Base-by-base conservation (phyloP, 1,140 invertebrate species). In the Zaprionus davidi region DNA sequence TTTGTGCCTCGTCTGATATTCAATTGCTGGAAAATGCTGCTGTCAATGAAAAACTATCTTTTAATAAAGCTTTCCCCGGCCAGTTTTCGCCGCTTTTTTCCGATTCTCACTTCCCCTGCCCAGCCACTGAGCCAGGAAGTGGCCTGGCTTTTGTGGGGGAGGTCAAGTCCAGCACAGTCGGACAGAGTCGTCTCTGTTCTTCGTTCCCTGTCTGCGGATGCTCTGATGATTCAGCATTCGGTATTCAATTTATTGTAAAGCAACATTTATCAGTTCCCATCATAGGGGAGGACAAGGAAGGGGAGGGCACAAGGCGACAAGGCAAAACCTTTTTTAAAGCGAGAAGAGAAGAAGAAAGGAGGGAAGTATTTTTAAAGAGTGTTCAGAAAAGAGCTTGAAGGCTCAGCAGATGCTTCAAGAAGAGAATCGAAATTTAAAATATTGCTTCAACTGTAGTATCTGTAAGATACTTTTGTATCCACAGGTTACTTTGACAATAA, bases 21-120 rank as follows among this genome's bases (percentile, higher is more conserved):
- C 82, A 84, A 84, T 84, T 84, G 82, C 71, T 84, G 82, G 82
- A 84, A 85, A 84, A 84, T 84, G 82, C 63, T 34, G 60, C 78
- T 63, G 69, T 70, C 78, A 71, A 69, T 78, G 71, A 71, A 75
- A 84, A 84, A 84, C 82, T 84, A 84, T 84, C 75, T 85, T 76
- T 77, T 71, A 81, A 84, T 85, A 79, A 84, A 81, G 70, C 66
- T 60, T 55, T 24, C 22, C 34, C 2, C 58, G 46, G n/a, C 28
- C 70, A 38, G 12, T 38, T 5, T 38, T 38, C 76, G 38, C 65
- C 56, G 58, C 62, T 51, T 65, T 22, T 70, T 2, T 55, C 31
- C 67, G 55, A 57, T 70, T 76, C 62, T 71, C 67, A 64, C 24
- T 46, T 13, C 26, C 26, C 78, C 51, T 73, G 41, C 28, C 64